These are phyloP conservation scores for Nebria ingens DNA, from an alignment of 1,140 invertebrate species.

Conservation along the genomic window DNA sequence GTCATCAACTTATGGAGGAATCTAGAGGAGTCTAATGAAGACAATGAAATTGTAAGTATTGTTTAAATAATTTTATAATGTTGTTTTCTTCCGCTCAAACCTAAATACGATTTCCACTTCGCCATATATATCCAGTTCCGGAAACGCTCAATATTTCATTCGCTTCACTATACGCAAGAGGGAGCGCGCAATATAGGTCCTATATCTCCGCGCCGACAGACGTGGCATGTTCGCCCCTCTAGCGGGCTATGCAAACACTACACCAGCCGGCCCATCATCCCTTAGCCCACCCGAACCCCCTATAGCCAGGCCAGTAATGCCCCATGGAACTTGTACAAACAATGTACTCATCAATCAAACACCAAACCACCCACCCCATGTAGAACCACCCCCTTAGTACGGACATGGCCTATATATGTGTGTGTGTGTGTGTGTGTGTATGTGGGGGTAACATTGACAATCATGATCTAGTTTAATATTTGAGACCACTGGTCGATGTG, in stretches of 20 bases:
- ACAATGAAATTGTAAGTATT: too few species aligned
- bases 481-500: not conserved
- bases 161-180: not conserved
- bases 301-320: slow-evolving; percentile 19
- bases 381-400: not conserved
- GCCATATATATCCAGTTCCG: too few species aligned
- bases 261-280: slow-evolving; percentile 25
- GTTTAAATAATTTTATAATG: too few species aligned
- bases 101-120: too few species aligned
- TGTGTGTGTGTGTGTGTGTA: too few species aligned
- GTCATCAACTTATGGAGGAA: too few species aligned
- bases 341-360: slow-evolving; percentile 31
- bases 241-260: slow-evolving; percentile 23
- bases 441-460: too few species aligned
- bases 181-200: not conserved
- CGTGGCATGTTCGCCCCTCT: not conserved
- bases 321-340: slow-evolving; percentile 26
- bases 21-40: too few species aligned
- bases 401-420: too few species aligned
- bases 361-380: slow-evolving; percentile 21
- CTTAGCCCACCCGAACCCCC: too few species aligned
- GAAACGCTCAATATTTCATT: not conserved
- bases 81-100: too few species aligned
- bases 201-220: not conserved
- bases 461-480: not conserved